phyloP scores from a whole-genome alignment of 1,140 invertebrate species.

The Drosophila biarmipes region DNA sequence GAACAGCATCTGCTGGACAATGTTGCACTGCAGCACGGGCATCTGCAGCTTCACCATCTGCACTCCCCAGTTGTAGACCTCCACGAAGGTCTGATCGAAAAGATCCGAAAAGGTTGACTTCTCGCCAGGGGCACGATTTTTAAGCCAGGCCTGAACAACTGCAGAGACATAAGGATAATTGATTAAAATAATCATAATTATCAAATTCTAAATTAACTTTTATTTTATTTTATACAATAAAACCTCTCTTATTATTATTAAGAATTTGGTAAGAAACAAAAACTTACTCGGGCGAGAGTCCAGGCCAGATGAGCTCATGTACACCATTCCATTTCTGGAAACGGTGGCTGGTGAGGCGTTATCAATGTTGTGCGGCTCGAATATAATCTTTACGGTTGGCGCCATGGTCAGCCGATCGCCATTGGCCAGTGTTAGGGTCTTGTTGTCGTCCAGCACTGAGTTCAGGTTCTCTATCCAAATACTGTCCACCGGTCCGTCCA shows the following conservation, averaged over 20 bases:
- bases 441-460: slow-evolving; percentile 97
- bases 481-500: slow-evolving; percentile 97
- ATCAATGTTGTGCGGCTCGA: slow-evolving; percentile 98
- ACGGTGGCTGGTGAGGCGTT: slow-evolving; percentile 98
- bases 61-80: slow-evolving; percentile 91
- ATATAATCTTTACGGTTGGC: slow-evolving; percentile 96
- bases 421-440: slow-evolving; percentile 96
- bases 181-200: too few species aligned
- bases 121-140: slow-evolving; percentile 89
- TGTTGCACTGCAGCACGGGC: slow-evolving; percentile 95
- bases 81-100: slow-evolving; percentile 92
- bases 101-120: slow-evolving; percentile 90
- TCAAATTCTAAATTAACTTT: too few species aligned
- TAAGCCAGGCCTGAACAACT: slow-evolving; percentile 92
- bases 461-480: slow-evolving; percentile 99
- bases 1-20: slow-evolving; percentile 92
- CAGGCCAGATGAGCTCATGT: slow-evolving; percentile 97
- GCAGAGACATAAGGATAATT: not conserved
- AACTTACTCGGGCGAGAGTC: slow-evolving; percentile 92
- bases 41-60: slow-evolving; percentile 94
- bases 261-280: too few species aligned
- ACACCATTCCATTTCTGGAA: slow-evolving; percentile 98
- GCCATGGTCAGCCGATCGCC: slow-evolving; percentile 97
- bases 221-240: too few species aligned
- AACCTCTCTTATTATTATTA: too few species aligned